phyloP scores from a whole-genome alignment of 2,888 invertebrate genomes.

The Eilema sororculum region DNA sequence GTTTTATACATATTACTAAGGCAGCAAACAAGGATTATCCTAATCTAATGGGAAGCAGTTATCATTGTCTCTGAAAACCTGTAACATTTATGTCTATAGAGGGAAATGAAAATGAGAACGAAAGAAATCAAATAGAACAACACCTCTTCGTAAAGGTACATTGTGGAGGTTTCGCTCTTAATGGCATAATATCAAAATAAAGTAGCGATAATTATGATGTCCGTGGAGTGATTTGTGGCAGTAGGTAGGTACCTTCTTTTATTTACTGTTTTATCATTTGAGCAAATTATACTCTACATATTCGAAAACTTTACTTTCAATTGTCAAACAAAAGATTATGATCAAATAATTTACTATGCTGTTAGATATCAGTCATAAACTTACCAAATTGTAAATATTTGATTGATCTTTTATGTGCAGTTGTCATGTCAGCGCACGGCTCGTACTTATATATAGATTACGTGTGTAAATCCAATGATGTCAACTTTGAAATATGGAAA shows the following conservation, averaged over 20 bases:
- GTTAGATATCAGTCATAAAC: conserved; percentile 11
- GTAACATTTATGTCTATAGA: not conserved
- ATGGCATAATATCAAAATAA: not conserved
- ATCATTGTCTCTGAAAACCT: not conserved
- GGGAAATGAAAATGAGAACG: not conserved
- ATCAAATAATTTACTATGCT: conserved; percentile 12
- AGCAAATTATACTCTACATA: not conserved
- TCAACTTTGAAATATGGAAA: conserved; percentile 49
- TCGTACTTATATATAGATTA: conserved; percentile 36
- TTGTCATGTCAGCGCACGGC: conserved; percentile 37
- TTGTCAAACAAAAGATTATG: not conserved
- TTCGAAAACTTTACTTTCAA: not conserved
- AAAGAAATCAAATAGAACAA: not conserved
- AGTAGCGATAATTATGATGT: not conserved
- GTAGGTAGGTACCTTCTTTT: not conserved
- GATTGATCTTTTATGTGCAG: conserved; percentile 20
- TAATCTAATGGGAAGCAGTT: not conserved
- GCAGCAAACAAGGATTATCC: not conserved
- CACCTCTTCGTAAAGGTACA: not conserved
- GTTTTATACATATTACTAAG: not conserved
- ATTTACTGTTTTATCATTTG: not conserved
- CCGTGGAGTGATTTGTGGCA: not conserved
- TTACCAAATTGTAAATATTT: conserved; percentile 14
- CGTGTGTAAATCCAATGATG: conserved; percentile 53
- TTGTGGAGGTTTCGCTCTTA: not conserved